Percentiles rank a stretch among this genome's conserved stretches.
Evolutionary conservation across 2,888 invertebrate species (phyloP).

Genomic region (Baronia brevicornis): DNA sequence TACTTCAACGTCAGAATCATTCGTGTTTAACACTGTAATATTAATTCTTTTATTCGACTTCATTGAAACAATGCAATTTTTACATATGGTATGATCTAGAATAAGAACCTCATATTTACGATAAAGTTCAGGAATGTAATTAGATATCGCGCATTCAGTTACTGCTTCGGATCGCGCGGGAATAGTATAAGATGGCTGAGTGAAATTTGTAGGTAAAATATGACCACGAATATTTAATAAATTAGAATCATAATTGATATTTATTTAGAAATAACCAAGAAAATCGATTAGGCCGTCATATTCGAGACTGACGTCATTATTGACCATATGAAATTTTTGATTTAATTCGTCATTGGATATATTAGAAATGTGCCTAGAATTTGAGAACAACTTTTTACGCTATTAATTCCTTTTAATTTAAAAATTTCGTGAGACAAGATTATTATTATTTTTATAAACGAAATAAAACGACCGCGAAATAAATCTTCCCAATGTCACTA

Average conservation of each 20-base stretch:
- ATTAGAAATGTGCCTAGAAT: constrained; percentile 8
- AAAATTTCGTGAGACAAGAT: constrained; percentile 1
- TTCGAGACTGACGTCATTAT: constrained; percentile 9
- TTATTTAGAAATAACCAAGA: constrained; percentile 2
- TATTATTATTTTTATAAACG: too few species aligned
- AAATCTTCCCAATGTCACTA: too few species aligned
- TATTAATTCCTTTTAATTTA: constrained; percentile 13
- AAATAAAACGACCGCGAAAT: too few species aligned
- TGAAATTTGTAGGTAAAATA: neutral
- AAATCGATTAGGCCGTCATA: constrained; percentile 15
- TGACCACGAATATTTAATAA: neutral
- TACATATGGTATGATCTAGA: neutral
- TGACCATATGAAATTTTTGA: constrained; percentile 12
- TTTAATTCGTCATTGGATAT: neutral
- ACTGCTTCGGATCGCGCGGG: constrained; percentile 5
- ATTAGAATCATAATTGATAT: constrained; percentile 12
- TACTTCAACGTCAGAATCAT: neutral
- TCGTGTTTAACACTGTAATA: constrained; percentile 8
- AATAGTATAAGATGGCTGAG: constrained; percentile 4
- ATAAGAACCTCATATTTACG: too few species aligned
- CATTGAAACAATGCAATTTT: constrained; percentile 7
- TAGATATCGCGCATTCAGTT: too few species aligned
- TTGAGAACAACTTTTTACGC: neutral
- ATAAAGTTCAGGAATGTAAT: too few species aligned
- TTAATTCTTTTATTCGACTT: constrained; percentile 6